Conservation (phyloP, 2,888 invertebrate species). For the Pammene fasciana region DNA sequence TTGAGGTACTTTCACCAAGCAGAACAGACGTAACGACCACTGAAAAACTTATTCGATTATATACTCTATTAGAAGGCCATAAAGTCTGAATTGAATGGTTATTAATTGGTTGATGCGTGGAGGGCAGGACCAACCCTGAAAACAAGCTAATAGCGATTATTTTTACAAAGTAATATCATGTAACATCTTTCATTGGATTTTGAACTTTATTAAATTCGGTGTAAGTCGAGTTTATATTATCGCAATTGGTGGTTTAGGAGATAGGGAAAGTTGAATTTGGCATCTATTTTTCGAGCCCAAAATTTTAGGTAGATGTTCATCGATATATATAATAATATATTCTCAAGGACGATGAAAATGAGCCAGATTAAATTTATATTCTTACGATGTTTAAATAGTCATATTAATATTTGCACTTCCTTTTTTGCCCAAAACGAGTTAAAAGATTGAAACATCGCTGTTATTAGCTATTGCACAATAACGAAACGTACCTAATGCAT, state of each 20-base stretch:
- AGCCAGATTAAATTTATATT: no score
- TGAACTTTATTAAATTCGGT: neutral
- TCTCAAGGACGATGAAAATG: no score
- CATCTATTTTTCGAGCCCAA: neutral
- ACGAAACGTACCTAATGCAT: no score
- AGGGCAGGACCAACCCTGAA: neutral
- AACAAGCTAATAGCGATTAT: constrained; percentile 3
- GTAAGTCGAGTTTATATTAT: neutral
- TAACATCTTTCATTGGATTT: neutral
- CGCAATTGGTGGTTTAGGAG: neutral
- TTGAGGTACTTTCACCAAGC: neutral
- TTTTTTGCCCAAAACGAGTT: no score
- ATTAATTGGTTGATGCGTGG: neutral
- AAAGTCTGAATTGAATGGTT: neutral
- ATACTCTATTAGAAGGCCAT: neutral
- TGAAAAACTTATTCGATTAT: neutral
- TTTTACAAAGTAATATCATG: neutral
- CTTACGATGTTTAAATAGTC: no score
- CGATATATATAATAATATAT: no score
- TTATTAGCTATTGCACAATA: no score
- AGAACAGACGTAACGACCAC: neutral
- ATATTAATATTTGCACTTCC: no score
- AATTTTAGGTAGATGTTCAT: no score
- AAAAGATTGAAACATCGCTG: no score
- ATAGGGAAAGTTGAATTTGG: neutral